Evolutionary conservation across 1,140 invertebrate species (phyloP), one percentile per base, ranked within the genome.

Genomic region (Platyscapa corneri): DNA sequence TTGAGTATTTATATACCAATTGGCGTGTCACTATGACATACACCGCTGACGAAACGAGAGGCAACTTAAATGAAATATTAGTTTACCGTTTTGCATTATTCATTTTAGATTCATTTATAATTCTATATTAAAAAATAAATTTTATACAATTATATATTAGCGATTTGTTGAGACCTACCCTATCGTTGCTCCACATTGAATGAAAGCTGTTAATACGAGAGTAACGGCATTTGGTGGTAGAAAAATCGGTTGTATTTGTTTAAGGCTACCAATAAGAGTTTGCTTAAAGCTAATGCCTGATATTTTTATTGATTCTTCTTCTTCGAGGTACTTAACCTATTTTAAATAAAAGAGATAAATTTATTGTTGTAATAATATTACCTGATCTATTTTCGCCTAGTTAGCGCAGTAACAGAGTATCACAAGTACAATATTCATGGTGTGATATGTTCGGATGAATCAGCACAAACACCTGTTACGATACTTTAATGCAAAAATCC

Each of bases 171-270:
- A 16, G 32, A 83, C 89, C 87, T 72, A 93, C 92, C 91, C 91
- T 60, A 96, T 95, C 39, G 96, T 96, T 70, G 96, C 93, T 56
- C 96, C 96, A 88, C 96, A 95, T 88, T 96, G 96, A 87, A 96
- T 96, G 27, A 95, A 90, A 89, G 96, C 96, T 34, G 96, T 96
- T 27, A 96, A 93, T 53, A 96, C 91, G 5, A 96, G 95, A 88
- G 95, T 95, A 89, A 94, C 94, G 65, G 96, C 91, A 90, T 96
- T 95, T 16, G 95, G 96, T 27, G 95, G 93, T 88, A 93, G 94
- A 89, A 96, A 96, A 14, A 97, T 91, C 6, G 95, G 95, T 88
- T 83, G 93, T 87, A 88, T 95, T 85, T 56, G 94, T 89, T 84
- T 90, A 92, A 88, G 94, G 83, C 53, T 94, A 90, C 75, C 88